Percentiles rank a stretch among this genome's conserved stretches.
These are phyloP conservation scores for Tetragnatha montana DNA, from an alignment of 2,888 invertebrate genomes.

Conservation along the genomic window DNA sequence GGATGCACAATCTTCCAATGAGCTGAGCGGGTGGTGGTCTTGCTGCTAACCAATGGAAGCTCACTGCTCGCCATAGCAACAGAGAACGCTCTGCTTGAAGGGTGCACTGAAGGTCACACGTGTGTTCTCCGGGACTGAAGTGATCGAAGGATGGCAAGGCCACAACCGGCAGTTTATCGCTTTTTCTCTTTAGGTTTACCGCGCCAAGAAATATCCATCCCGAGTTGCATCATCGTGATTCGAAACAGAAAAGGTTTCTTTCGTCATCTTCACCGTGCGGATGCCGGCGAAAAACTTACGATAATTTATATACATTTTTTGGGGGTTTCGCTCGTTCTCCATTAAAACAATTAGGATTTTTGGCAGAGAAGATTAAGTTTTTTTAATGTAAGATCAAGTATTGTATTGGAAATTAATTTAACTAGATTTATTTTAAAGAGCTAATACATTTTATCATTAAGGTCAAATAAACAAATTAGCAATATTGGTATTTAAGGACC, in stretches of 20 bases:
- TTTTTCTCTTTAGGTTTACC: not conserved
- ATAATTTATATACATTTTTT: too few relatives aligned
- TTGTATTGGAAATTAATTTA: too few relatives aligned
- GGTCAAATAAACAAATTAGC: too few relatives aligned
- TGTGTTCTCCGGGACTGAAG: constrained; percentile 37
- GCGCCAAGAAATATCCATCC: constrained; percentile 35
- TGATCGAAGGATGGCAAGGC: constrained; percentile 21
- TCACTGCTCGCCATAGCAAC: constrained; percentile 67
- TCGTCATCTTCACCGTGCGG: not conserved
- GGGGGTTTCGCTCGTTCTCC: too few relatives aligned
- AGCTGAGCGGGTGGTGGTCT: constrained; percentile 66
- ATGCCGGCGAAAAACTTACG: not conserved
- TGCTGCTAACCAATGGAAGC: constrained; percentile 42
- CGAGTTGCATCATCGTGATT: constrained; percentile 49
- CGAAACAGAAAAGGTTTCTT: not conserved
- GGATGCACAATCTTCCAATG: constrained; percentile 62
- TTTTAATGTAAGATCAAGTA: too few relatives aligned
- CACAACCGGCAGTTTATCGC: constrained; percentile 4
- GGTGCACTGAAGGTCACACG: constrained; percentile 70
- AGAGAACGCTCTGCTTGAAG: constrained; percentile 66
- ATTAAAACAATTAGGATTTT: too few relatives aligned
- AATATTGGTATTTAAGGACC: too few relatives aligned
- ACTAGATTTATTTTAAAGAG: too few relatives aligned
- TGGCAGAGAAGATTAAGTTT: too few relatives aligned
- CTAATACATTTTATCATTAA: too few relatives aligned